Percentiles rank a stretch among this genome's conserved stretches.
Conservation (phyloP, 2,113 vertebrate species). For the Centrocercus urophasianus region DNA sequence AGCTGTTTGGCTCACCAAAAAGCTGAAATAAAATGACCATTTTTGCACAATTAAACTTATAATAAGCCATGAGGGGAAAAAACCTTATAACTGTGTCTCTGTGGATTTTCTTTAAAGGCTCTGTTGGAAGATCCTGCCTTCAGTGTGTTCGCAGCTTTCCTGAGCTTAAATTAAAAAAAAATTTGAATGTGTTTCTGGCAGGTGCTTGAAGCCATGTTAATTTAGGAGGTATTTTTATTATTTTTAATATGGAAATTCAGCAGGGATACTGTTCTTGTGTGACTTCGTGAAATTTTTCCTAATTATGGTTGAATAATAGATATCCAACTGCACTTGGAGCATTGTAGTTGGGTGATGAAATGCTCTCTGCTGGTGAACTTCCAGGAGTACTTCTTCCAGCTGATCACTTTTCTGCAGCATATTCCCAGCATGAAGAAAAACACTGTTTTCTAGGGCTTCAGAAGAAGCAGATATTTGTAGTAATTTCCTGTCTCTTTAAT, state of each 20-base stretch:
- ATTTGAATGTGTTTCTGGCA: background rate
- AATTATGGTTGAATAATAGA: fast-evolving
- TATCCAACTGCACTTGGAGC: background rate
- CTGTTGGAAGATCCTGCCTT: background rate
- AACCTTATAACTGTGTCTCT: fast-evolving
- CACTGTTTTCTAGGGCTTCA: background rate
- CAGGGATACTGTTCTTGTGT: background rate
- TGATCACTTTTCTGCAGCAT: background rate
- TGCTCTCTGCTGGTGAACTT: background rate
- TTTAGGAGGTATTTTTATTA: background rate
- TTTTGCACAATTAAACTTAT: constrained; percentile 44
- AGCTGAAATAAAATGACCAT: background rate
- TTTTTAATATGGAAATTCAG: background rate
- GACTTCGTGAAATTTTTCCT: background rate
- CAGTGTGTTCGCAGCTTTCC: background rate
- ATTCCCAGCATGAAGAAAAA: background rate
- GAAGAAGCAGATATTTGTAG: background rate
- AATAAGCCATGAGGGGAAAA: background rate
- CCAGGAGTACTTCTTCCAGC: background rate
- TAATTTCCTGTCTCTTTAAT: background rate
- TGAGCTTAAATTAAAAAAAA: background rate
- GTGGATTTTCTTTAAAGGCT: background rate
- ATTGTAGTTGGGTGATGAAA: background rate
- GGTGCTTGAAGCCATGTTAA: background rate
- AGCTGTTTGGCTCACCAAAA: background rate